Evolutionary conservation across 2,797 vertebrate species (phyloP).

Genomic region (Psittacula derbiana): DNA sequence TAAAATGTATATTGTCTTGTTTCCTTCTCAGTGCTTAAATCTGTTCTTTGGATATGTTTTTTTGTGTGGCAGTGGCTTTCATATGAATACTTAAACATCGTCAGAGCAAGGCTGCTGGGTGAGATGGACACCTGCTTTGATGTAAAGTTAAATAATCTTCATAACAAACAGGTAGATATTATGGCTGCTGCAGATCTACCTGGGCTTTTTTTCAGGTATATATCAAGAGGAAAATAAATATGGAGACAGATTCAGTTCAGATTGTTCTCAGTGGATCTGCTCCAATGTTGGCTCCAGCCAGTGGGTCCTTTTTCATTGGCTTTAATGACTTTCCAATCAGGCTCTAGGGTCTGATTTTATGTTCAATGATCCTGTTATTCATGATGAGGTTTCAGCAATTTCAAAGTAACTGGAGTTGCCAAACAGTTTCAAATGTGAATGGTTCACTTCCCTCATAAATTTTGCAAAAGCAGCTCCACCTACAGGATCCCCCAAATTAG

Average conservation of each 20-base stretch:
- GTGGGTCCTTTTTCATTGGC: neutral
- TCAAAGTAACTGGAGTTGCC: neutral
- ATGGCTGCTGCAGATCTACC: neutral
- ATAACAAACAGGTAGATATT: neutral
- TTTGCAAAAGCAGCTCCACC: slow-evolving; percentile 36
- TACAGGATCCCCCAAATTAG: neutral
- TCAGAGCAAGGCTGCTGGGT: neutral
- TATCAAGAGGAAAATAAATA: slow-evolving; percentile 48
- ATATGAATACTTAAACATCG: neutral
- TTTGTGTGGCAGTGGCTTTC: neutral
- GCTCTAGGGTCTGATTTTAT: slow-evolving; percentile 19
- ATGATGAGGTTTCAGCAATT: slow-evolving; percentile 21
- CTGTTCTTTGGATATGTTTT: neutral
- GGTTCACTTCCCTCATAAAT: neutral
- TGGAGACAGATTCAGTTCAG: neutral
- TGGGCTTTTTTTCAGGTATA: neutral
- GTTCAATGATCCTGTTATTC: slow-evolving; percentile 24
- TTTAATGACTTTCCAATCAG: slow-evolving; percentile 38
- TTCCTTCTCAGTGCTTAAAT: neutral
- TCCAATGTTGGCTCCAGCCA: neutral
- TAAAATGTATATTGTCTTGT: neutral
- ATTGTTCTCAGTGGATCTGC: neutral
- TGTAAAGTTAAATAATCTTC: neutral
- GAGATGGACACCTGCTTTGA: neutral
- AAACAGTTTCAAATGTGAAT: neutral